Conservation (phyloP, 1,140 invertebrate genomes). For the Drosophila nikananu region DNA sequence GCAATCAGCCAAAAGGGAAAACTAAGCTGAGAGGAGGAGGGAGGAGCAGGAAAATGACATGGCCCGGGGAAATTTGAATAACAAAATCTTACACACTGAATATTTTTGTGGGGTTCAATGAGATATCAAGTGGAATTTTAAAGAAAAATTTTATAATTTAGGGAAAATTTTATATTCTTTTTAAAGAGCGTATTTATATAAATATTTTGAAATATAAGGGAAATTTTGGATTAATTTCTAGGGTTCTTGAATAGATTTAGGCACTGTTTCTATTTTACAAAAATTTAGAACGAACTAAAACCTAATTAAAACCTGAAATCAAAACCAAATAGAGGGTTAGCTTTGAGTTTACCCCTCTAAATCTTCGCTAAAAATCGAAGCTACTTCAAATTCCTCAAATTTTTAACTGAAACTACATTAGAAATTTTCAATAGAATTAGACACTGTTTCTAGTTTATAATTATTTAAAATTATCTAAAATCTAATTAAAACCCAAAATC, state of each 20-base stretch:
- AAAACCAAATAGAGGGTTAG: too few relatives aligned
- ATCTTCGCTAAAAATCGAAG: background rate
- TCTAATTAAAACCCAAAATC: background rate
- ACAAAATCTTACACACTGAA: background rate
- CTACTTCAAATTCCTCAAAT: conserved; percentile 11
- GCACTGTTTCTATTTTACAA: background rate
- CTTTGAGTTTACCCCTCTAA: background rate
- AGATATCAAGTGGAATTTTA: too few relatives aligned
- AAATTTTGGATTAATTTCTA: background rate
- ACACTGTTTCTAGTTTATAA: background rate
- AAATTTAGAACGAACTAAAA: too few relatives aligned
- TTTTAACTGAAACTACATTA: background rate
- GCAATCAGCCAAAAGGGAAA: conserved; percentile 24
- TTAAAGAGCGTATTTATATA: background rate
- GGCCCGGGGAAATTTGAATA: background rate
- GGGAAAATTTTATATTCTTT: background rate
- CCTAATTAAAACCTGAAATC: too few relatives aligned
- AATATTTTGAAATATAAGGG: background rate
- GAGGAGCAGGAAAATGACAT: background rate
- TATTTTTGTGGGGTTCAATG: background rate
- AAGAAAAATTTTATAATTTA: background rate
- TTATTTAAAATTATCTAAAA: too few relatives aligned
- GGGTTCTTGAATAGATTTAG: background rate
- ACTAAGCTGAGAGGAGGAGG: background rate
- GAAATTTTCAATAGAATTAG: background rate